Base-by-base conservation (phyloP, 2,113 vertebrate species). In the Irena cyanogastra region DNA sequence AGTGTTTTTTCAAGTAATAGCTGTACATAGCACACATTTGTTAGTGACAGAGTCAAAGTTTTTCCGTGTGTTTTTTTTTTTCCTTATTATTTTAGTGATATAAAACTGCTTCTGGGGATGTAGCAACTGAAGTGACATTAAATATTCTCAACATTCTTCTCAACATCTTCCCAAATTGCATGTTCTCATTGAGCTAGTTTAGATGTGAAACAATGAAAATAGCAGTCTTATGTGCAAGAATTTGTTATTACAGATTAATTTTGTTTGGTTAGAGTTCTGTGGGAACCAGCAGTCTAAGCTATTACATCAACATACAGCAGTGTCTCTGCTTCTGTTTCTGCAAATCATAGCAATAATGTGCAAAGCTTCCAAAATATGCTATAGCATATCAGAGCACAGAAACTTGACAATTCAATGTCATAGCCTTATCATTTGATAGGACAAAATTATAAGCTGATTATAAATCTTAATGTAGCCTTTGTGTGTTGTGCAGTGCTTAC, bases 41-140 rank as follows among this genome's bases (percentile, higher is more conserved):
- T 70, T 70, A 75, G 56, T 28, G 23, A n/a, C 16, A 65, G 27
- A 77, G 15, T 27, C 35, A 83, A 68, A 66, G 17, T 7, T 78
- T 57, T 76, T 35, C 10, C 1, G 0, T 6, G 33, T 14, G 12
- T 0, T 7, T 63, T 16, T 54, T 70, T 77, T 63, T n/a, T 63
- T 31, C 3, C 13, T 4, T 27, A 31, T 17, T 75, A 39, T 28
- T 66, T 61, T 27, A 24, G 9, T 65, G 45, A 42, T 10, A 13
- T 7, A 47, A 69, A 87, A 52, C 12, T 52, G 44, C 13, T 27
- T 53, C 22, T 79, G 44, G 24, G 10, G 10, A 56, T 41, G 22
- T 44, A 13, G 4, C 15, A 85, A 37, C 30, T 19, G 2, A 75
- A 60, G 24, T 68, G 22, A 54, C 33, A 49, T 68, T 47, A 71